phyloP scores from a whole-genome alignment of 2,113 vertebrate species.

The Tichodroma muraria region DNA sequence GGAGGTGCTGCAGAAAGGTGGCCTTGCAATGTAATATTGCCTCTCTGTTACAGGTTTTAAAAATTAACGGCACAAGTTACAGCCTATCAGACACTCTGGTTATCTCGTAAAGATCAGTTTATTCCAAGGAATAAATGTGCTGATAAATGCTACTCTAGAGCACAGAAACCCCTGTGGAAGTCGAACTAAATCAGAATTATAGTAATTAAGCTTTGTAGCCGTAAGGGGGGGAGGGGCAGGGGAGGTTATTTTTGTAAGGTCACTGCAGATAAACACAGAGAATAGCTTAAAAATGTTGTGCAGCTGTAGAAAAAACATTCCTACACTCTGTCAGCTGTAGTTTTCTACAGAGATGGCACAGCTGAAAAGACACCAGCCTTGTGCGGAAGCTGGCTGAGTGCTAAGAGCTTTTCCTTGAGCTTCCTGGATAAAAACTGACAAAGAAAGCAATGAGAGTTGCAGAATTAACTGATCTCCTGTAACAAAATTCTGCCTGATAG shows the following conservation, averaged over 20 bases:
- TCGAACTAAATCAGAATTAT: not conserved
- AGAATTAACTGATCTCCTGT: not conserved
- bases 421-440: not conserved
- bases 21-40: not conserved
- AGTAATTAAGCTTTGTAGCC: not conserved
- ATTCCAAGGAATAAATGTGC: not conserved
- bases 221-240: not conserved
- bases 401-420: not conserved
- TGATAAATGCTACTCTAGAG: not conserved
- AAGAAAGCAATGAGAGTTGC: not conserved
- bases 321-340: not conserved
- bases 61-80: slow-evolving; percentile 1
- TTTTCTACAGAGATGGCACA: not conserved
- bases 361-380: not conserved
- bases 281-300: not conserved
- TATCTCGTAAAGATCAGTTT: not conserved
- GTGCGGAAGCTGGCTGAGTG: not conserved
- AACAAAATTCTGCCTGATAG: not conserved
- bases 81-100: not conserved
- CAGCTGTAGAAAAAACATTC: not conserved
- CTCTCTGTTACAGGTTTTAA: not conserved
- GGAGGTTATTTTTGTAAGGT: not conserved
- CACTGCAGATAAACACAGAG: not conserved
- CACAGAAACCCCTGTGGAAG: not conserved
- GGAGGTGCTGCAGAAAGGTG: not conserved